These are phyloP conservation scores for Leucophenga varia DNA, from an alignment of 1,140 invertebrate genomes.

Conservation along the genomic window DNA sequence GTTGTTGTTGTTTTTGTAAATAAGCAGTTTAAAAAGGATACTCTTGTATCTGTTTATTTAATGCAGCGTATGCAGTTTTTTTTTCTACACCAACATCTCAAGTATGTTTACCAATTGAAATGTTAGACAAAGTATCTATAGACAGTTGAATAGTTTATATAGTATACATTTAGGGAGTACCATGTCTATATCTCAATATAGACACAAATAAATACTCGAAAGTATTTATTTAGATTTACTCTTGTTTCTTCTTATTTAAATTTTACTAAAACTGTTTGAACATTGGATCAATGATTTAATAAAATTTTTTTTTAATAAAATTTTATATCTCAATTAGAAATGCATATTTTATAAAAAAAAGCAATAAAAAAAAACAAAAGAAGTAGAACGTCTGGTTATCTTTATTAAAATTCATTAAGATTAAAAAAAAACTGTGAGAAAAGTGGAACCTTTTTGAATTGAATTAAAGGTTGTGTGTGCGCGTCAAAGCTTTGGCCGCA, in stretches of 20 bases:
- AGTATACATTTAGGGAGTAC: too few relatives aligned
- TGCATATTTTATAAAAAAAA: too few relatives aligned
- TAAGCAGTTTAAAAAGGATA: conserved; percentile 50
- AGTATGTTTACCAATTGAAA: conserved; percentile 53
- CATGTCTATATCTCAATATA: not conserved
- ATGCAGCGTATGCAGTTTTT: conserved; percentile 38
- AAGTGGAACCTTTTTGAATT: conserved; percentile 18
- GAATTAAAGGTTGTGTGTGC: conserved; percentile 25
- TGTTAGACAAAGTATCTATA: conserved; percentile 52
- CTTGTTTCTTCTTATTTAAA: too few relatives aligned
- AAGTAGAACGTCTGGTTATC: too few relatives aligned
- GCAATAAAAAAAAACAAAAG: too few relatives aligned
- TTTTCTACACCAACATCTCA: conserved; percentile 16
- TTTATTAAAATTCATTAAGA: too few relatives aligned
- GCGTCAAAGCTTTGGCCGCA: not conserved
- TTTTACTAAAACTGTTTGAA: too few relatives aligned
- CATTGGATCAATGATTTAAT: too few relatives aligned
- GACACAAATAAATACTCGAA: conserved; percentile 3
- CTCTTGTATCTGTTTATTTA: conserved; percentile 38
- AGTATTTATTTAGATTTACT: too few relatives aligned
- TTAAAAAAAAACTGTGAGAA: not conserved
- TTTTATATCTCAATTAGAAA: too few relatives aligned
- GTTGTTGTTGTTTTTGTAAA: conserved; percentile 11
- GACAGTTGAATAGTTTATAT: conserved; percentile 11
- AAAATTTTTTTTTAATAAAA: too few relatives aligned